Percentiles rank a stretch among this genome's conserved stretches.
Evolutionary conservation across 2,888 invertebrate genomes (phyloP).

Genomic region (Dynastes maya): DNA sequence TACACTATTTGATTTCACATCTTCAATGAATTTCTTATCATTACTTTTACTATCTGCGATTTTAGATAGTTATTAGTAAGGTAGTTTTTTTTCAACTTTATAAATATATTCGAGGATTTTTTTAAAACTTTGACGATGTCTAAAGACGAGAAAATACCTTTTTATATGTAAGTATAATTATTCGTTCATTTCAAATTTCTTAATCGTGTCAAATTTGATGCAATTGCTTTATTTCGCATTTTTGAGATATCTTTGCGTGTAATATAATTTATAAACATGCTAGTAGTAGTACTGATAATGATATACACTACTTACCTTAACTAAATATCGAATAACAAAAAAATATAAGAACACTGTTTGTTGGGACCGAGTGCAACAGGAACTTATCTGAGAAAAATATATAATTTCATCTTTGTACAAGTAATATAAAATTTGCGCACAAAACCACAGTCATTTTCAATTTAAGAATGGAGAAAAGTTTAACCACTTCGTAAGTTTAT

Average conservation of each 20-base stretch:
- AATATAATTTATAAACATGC: not conserved
- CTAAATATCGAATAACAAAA: conserved; percentile 39
- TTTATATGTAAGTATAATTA: conserved; percentile 46
- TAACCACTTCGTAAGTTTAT: conserved; percentile 1
- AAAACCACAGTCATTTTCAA: not conserved
- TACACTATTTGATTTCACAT: conserved; percentile 50
- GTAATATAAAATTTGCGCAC: not conserved
- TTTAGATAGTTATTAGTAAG: conserved; percentile 17
- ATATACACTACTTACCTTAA: conserved; percentile 7
- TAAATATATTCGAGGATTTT: not conserved
- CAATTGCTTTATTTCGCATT: not conserved
- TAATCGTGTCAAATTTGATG: not conserved
- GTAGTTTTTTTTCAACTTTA: not conserved
- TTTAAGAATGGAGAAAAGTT: not conserved
- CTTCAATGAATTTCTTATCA: conserved; percentile 43
- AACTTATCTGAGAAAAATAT: conserved; percentile 30
- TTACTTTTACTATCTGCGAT: conserved; percentile 51
- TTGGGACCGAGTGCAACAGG: conserved; percentile 28
- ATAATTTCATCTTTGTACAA: conserved; percentile 23
- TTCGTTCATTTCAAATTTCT: not conserved
- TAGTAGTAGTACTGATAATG: conserved; percentile 14
- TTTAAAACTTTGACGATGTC: conserved; percentile 8
- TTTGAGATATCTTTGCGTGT: no score
- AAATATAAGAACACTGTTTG: conserved; percentile 16
- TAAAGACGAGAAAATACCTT: conserved; percentile 39